Evolutionary conservation across 2,888 invertebrate genomes (phyloP).

Genomic region (Athetis lepigone): DNA sequence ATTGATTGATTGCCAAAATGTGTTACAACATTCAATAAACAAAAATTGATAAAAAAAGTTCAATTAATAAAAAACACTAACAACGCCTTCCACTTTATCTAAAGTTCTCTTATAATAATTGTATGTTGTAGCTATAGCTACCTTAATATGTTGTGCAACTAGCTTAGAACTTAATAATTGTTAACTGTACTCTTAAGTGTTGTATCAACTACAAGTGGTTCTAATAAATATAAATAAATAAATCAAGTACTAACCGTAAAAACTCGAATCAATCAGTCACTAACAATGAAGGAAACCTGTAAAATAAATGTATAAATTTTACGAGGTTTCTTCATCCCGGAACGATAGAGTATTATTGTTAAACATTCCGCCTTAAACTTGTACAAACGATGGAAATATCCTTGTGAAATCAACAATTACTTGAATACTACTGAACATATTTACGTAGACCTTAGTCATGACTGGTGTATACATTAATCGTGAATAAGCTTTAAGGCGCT

Average conservation of each 20-base stretch:
- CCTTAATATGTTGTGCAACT: too few species aligned
- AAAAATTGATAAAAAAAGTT: too few species aligned
- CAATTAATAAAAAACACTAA: too few species aligned
- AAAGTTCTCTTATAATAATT: too few species aligned
- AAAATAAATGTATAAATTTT: conserved; percentile 26
- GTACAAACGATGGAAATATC: conserved; percentile 38
- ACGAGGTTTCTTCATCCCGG: conserved; percentile 23
- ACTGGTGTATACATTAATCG: conserved; percentile 33
- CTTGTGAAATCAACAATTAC: conserved; percentile 45
- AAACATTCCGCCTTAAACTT: conserved; percentile 18
- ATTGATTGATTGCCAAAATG: too few species aligned
- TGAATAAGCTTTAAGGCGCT: conserved; percentile 15
- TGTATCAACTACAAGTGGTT: too few species aligned
- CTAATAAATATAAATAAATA: too few species aligned
- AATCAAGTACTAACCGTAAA: conserved; percentile 16
- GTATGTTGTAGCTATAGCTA: too few species aligned
- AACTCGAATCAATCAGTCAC: conserved; percentile 22
- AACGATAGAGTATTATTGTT: conserved; percentile 21
- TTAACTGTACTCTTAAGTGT: too few species aligned
- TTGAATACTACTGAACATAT: conserved; percentile 43
- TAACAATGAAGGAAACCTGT: conserved; percentile 8
- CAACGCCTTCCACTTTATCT: too few species aligned
- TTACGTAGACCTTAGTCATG: conserved; percentile 46
- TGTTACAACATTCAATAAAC: too few species aligned
- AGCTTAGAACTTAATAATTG: too few species aligned